Base-by-base conservation (phyloP, 2,888 invertebrate genomes). In the Congeria kusceri region DNA sequence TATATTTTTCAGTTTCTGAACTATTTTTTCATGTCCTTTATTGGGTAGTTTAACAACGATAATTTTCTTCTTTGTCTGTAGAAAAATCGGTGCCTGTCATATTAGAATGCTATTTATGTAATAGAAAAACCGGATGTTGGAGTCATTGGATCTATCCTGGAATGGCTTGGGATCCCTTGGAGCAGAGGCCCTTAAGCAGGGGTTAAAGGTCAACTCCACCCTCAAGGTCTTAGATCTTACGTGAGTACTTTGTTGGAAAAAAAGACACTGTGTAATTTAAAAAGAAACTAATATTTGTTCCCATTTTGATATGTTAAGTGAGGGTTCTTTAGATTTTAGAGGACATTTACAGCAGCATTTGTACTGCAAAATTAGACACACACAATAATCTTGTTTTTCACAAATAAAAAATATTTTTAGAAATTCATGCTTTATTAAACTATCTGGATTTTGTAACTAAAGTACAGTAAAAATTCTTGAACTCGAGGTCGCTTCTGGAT, bases 91-190 rank as follows among this genome's bases (percentile, higher is more conserved):
- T n/a, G n/a, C n/a, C n/a, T n/a, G n/a, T n/a, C n/a, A n/a, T n/a
- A n/a, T n/a, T n/a, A n/a, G n/a, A n/a, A n/a, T n/a, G n/a, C n/a
- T n/a, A n/a, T n/a, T n/a, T n/a, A n/a, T n/a, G n/a, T n/a, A n/a
- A n/a, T n/a, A n/a, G 86, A 86, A 83, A 78, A 92, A 92, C 76
- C 85, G 71, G 44, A 84, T 86, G 1, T 72, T 92, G 67, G 92
- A 92, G 80, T 88, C 91, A n/a, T 68, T 92, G 28, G 92, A 92
- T 75, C 53, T 92, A 7, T 88, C 91, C 1, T 92, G 92, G 92
- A 92, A 92, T 85, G 92, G 92, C 7, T 75, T 92, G 18, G 90
- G 89, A 7, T 23, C 72, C 23, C 73, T 81, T 25, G 92, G 92
- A 5, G 84, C 88, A 9, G 76, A 78, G 28, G 90, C 89, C 7